A percentile compares a stretch with the other conserved stretches of the same genome.
Conservation (phyloP, 2,888 invertebrate species). For the Eumerus sabulonum region DNA sequence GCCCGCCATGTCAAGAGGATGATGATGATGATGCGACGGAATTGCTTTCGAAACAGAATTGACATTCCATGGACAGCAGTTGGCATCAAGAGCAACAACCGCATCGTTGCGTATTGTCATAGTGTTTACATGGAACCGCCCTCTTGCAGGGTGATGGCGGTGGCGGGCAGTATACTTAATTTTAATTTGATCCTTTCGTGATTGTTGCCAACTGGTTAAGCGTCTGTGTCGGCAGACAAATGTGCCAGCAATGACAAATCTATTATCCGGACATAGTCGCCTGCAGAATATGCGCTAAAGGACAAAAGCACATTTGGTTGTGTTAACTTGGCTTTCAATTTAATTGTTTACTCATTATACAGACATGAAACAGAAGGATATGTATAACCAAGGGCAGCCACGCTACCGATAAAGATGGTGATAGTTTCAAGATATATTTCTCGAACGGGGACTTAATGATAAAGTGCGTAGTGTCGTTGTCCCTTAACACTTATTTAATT, state of each 20-base stretch:
- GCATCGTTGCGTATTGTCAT: neutral
- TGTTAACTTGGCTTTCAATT: conserved; percentile 60
- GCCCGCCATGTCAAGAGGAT: neutral
- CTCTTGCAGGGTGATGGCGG: conserved; percentile 33
- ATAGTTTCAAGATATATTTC: neutral
- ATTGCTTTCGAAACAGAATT: conserved; percentile 60
- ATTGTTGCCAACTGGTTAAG: conserved; percentile 60
- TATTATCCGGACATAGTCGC: conserved; percentile 23
- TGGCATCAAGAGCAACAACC: conserved; percentile 28
- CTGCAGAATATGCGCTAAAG: conserved; percentile 10
- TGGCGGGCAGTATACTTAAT: conserved; percentile 54
- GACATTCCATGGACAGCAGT: conserved; percentile 52
- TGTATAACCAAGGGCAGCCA: conserved; percentile 1
- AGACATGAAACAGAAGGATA: neutral
- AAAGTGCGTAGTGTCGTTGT: conserved; percentile 27
- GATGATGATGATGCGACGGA: conserved; percentile 22
- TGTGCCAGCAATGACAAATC: conserved; percentile 53
- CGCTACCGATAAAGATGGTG: neutral
- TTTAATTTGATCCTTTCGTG: conserved; percentile 67
- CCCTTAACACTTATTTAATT: conserved; percentile 4
- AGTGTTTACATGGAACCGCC: conserved; percentile 15
- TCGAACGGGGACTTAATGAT: conserved; percentile 9
- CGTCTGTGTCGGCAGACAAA: neutral
- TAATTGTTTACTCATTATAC: conserved; percentile 63
- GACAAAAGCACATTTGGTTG: conserved; percentile 38